phyloP scores from a whole-genome alignment of 1,140 invertebrate genomes.

The Drosophila subpulchrella region DNA sequence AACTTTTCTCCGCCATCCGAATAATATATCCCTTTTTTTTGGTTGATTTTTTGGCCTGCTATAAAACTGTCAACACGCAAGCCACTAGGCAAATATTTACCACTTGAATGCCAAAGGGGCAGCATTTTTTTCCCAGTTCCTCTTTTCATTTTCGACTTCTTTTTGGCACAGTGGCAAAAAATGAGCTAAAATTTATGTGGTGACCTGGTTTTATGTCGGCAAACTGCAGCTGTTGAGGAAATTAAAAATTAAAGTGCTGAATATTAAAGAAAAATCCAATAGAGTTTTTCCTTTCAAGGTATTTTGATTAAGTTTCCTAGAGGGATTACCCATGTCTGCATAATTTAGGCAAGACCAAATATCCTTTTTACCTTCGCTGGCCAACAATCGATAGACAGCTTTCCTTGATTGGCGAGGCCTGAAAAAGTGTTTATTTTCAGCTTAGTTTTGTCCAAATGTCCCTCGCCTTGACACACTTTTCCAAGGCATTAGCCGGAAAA shows the following conservation, averaged over 20 bases:
- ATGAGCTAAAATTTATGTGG: slow-evolving; percentile 63
- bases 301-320: background rate
- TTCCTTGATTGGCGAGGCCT: slow-evolving; percentile 20
- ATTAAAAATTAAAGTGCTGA: background rate
- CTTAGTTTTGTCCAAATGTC: slow-evolving; percentile 13
- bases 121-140: slow-evolving; percentile 4
- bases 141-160: background rate
- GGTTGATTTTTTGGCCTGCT: slow-evolving; percentile 7
- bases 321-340: background rate
- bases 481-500: slow-evolving; percentile 10
- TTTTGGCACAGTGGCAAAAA: slow-evolving; percentile 30
- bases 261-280: background rate
- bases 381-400: slow-evolving; percentile 51
- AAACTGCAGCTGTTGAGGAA: background rate
- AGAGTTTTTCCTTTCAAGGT: background rate
- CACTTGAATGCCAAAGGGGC: slow-evolving; percentile 26
- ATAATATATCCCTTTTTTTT: slow-evolving; percentile 17
- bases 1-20: slow-evolving; percentile 15
- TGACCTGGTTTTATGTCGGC: slow-evolving; percentile 48
- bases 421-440: slow-evolving; percentile 66
- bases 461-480: slow-evolving; percentile 65
- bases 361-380: slow-evolving; percentile 14
- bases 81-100: slow-evolving; percentile 63
- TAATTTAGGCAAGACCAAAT: slow-evolving; percentile 2
- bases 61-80: slow-evolving; percentile 66